Conservation (phyloP, 2,888 invertebrate species). For the Bimastos eiseni region DNA sequence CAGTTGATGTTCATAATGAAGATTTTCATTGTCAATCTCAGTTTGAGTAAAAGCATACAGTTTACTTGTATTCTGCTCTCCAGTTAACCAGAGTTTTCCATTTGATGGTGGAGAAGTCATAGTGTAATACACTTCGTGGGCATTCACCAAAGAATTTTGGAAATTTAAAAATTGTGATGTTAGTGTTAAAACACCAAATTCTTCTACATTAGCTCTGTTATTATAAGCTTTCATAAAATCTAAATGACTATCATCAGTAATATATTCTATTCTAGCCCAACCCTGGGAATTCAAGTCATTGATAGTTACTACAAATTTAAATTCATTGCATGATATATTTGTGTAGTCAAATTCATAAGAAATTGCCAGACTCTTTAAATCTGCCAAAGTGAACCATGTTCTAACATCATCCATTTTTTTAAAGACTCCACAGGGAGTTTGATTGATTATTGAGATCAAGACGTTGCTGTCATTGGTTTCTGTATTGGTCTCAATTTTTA, state of each 20-base stretch:
- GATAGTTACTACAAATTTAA: neutral
- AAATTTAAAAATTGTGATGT: constrained; percentile 78
- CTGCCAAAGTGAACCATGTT: neutral
- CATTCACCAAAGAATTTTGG: constrained; percentile 83
- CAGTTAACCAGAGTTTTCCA: constrained; percentile 77
- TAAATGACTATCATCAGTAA: neutral
- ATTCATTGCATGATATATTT: too few relatives aligned
- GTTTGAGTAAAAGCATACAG: constrained; percentile 75
- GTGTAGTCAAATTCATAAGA: too few relatives aligned
- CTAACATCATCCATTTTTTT: neutral
- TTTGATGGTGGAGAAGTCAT: constrained; percentile 69
- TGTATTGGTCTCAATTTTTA: constrained; percentile 66
- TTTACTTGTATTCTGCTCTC: constrained; percentile 32
- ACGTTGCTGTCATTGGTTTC: constrained; percentile 66
- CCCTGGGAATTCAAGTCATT: neutral
- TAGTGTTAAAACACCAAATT: constrained; percentile 80
- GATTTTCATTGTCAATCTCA: constrained; percentile 78
- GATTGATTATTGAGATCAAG: constrained; percentile 48
- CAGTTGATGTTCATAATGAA: constrained; percentile 70
- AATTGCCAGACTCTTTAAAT: neutral
- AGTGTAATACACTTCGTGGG: constrained; percentile 80
- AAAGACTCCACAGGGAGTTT: constrained; percentile 57
- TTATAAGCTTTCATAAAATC: too few relatives aligned
- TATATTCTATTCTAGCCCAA: neutral
- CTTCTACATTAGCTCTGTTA: constrained; percentile 74